These are phyloP conservation scores for Carcharodon carcharias DNA, from an alignment of 2,797 vertebrate genomes.

Conservation along the genomic window DNA sequence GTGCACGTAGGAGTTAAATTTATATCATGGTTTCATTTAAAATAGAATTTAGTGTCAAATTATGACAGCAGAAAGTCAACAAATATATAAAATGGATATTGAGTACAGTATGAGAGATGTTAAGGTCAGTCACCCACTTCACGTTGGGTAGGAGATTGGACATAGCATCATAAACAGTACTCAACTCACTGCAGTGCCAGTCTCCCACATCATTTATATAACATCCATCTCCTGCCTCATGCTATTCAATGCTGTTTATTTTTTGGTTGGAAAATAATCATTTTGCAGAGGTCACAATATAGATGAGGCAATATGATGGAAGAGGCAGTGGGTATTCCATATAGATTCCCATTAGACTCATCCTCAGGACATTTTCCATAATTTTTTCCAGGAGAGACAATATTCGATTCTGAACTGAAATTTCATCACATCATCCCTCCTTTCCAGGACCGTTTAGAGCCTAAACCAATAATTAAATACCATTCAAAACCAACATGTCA, in stretches of 20 bases:
- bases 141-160: neutral
- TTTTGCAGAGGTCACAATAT: neutral
- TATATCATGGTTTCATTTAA: too few species aligned
- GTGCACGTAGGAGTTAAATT: too few species aligned
- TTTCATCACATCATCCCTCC: neutral
- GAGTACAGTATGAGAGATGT: too few species aligned
- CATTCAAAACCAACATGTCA: neutral
- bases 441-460: neutral
- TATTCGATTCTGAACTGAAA: neutral
- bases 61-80: too few species aligned
- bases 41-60: too few species aligned
- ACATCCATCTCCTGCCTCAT: neutral
- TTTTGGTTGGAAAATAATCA: neutral
- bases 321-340: neutral
- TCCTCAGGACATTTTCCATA: neutral
- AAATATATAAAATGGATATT: too few species aligned
- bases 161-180: neutral
- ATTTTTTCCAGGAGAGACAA: neutral
- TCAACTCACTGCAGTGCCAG: neutral
- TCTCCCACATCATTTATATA: neutral
- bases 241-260: neutral
- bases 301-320: neutral
- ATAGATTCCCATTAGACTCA: neutral
- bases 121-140: neutral
- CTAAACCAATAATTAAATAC: neutral